Conservation (phyloP, 1,140 invertebrate genomes). For the Amyelois transitella region DNA sequence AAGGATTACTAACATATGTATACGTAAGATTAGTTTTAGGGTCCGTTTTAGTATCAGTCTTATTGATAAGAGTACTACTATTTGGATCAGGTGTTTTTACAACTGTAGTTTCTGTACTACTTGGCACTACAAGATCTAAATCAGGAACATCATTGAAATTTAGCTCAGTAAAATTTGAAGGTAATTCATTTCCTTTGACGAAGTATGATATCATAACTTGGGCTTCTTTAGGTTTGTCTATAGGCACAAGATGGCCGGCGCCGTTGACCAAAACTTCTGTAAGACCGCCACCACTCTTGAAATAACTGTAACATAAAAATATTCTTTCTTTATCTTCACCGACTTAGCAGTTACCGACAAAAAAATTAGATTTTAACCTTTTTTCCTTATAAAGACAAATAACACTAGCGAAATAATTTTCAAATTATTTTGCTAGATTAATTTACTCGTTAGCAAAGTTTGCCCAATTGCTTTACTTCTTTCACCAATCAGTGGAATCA, state of each 20-base stretch:
- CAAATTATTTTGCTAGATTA: too few relatives aligned
- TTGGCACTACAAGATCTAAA: neutral
- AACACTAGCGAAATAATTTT: too few relatives aligned
- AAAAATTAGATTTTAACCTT: too few relatives aligned
- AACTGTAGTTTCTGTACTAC: neutral
- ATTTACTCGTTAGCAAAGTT: too few relatives aligned
- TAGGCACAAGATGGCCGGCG: slow-evolving; percentile 88
- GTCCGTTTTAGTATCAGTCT: neutral
- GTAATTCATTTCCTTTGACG: slow-evolving; percentile 45
- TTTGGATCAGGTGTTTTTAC: neutral
- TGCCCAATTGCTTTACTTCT: too few relatives aligned
- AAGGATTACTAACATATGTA: neutral
- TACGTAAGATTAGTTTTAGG: neutral
- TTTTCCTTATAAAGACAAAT: too few relatives aligned
- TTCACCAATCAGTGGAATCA: too few relatives aligned
- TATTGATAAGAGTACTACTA: neutral
- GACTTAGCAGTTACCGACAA: too few relatives aligned
- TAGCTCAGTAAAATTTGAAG: neutral
- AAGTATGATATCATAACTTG: slow-evolving; percentile 84
- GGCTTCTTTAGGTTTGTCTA: slow-evolving; percentile 84
- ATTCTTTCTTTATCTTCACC: neutral
- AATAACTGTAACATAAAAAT: slow-evolving; percentile 73
- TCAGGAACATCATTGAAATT: neutral
- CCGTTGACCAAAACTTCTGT: slow-evolving; percentile 84
- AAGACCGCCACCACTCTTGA: slow-evolving; percentile 80